These are phyloP conservation scores for Euleptes europaea DNA, from an alignment of 2,113 vertebrate species.

Conservation along the genomic window DNA sequence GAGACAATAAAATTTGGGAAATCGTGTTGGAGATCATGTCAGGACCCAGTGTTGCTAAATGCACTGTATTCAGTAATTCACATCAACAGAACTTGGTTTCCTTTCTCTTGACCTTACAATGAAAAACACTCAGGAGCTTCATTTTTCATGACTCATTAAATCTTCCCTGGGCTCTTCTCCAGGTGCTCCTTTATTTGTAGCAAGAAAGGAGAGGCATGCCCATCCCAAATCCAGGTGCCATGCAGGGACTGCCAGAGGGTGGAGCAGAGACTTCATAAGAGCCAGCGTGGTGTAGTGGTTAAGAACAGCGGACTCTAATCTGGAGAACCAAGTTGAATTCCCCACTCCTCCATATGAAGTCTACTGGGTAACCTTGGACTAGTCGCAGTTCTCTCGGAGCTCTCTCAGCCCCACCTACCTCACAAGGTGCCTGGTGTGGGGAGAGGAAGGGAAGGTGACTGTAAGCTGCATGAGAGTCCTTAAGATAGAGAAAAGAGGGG, in stretches of 20 bases:
- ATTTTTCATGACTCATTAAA: conserved; percentile 2
- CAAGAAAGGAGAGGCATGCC: neutral
- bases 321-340: too few species aligned
- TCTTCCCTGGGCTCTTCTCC: conserved; percentile 13
- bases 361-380: too few species aligned
- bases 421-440: too few species aligned
- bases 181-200: neutral
- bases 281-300: too few species aligned
- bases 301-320: too few species aligned
- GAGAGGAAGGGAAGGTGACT: too few species aligned
- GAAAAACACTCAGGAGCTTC: conserved; percentile 20
- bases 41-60: conserved; percentile 46
- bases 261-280: conserved; percentile 10
- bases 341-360: too few species aligned
- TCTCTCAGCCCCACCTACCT: too few species aligned
- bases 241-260: neutral
- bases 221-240: neutral
- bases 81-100: conserved; percentile 31
- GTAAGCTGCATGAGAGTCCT: too few species aligned
- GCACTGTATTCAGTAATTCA: conserved; percentile 50
- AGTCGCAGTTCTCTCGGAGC: too few species aligned
- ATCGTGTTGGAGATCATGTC: conserved; percentile 32
- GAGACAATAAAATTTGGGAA: conserved; percentile 52
- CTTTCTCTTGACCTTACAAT: conserved; percentile 24
- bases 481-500: too few species aligned